Conservation (phyloP, 1,140 invertebrate species). For the Brachionus rotundiformis region DNA sequence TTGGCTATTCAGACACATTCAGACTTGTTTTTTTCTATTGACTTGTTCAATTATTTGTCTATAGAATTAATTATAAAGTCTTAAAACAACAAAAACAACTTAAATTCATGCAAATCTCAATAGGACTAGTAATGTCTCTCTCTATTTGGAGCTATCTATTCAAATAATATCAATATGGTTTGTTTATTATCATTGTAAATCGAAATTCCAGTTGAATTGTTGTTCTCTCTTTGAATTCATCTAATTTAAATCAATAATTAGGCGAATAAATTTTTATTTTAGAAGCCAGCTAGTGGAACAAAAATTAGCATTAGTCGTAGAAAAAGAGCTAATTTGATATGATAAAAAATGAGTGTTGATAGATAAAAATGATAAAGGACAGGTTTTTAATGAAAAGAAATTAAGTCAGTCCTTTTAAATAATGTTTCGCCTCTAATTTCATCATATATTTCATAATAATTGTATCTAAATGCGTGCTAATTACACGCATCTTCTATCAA, state of each 20-base stretch:
- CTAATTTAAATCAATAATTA: conserved; percentile 46
- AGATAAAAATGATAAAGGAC: not conserved
- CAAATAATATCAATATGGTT: conserved; percentile 32
- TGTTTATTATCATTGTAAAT: conserved; percentile 27
- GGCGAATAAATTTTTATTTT: conserved; percentile 30
- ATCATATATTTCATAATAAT: not conserved
- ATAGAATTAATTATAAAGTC: conserved; percentile 39
- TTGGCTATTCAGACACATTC: conserved; percentile 35
- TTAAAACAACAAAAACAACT: conserved; percentile 6
- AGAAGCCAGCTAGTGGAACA: not conserved
- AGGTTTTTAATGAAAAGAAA: no score
- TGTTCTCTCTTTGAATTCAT: not conserved
- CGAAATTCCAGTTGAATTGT: conserved; percentile 20
- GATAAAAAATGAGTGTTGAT: not conserved
- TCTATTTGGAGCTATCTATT: conserved; percentile 39
- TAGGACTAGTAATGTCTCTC: conserved; percentile 37
- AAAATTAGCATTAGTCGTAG: not conserved
- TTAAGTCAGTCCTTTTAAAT: not conserved
- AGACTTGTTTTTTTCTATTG: not conserved
- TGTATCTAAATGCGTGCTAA: not conserved
- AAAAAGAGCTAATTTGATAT: not conserved
- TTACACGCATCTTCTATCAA: not conserved
- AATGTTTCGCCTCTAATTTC: not conserved
- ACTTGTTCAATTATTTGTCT: conserved; percentile 38
- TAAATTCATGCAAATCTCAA: conserved; percentile 33